A percentile compares a stretch with the other conserved stretches of the same genome.
These are phyloP conservation scores for Automeris io DNA, from an alignment of 2,888 invertebrate genomes.

Conservation along the genomic window DNA sequence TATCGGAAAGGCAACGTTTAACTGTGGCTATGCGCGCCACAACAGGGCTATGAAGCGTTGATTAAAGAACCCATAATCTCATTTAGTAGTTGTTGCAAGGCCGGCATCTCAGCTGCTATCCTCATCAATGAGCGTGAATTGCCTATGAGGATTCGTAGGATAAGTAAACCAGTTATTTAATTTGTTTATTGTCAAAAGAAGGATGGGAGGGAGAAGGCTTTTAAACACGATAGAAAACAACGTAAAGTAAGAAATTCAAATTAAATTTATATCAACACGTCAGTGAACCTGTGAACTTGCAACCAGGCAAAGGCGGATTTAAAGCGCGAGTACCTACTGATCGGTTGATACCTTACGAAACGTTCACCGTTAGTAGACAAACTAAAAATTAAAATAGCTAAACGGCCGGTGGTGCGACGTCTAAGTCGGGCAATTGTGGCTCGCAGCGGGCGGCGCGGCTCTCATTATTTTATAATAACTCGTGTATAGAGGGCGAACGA, in stretches of 20 bases:
- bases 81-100: no score
- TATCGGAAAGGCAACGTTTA: no score
- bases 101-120: no score
- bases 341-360: constrained; percentile 51
- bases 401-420: constrained; percentile 64
- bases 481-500: constrained; percentile 55
- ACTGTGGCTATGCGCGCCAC: no score
- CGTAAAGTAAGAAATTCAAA: background rate
- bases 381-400: constrained; percentile 76
- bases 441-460: constrained; percentile 70
- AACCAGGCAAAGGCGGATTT: constrained; percentile 17
- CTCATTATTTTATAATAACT: constrained; percentile 77
- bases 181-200: no score
- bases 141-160: no score
- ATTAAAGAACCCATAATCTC: no score
- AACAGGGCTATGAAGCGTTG: no score
- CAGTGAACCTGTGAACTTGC: background rate
- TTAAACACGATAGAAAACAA: background rate
- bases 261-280: no score
- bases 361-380: constrained; percentile 69
- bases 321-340: constrained; percentile 49
- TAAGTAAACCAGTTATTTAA: no score
- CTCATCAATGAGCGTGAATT: no score
- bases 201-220: no score
- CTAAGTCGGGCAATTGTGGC: constrained; percentile 74